phyloP scores from a whole-genome alignment of 2,888 invertebrate genomes.

The Tenthredo livida region DNA sequence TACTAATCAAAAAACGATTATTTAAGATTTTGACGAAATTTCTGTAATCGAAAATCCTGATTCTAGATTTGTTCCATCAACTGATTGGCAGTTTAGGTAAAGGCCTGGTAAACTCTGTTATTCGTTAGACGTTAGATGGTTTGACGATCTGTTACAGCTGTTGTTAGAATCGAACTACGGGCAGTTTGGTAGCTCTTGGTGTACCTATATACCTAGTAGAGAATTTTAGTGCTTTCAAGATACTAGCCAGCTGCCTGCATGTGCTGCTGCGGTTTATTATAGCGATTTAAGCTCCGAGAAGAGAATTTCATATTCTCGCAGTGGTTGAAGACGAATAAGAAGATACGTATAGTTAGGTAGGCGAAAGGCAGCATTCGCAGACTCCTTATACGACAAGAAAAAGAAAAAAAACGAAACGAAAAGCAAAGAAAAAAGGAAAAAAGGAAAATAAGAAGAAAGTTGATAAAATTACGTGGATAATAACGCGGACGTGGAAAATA shows the following conservation, averaged over 20 bases:
- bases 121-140: not conserved
- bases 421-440: not conserved
- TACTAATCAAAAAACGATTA: too few species aligned
- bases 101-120: not conserved
- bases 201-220: not conserved
- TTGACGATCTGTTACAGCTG: slow-evolving; percentile 35
- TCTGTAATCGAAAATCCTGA: not conserved
- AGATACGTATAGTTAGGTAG: too few species aligned
- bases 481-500: not conserved
- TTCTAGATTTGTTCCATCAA: not conserved
- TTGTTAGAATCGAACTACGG: slow-evolving; percentile 8
- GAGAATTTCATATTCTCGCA: slow-evolving; percentile 31
- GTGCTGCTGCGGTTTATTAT: slow-evolving; percentile 34
- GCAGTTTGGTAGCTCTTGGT: not conserved
- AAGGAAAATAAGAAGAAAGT: not conserved
- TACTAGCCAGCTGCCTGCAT: slow-evolving; percentile 29
- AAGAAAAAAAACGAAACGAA: not conserved
- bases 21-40: not conserved
- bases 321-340: not conserved
- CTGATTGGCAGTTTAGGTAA: slow-evolving; percentile 12
- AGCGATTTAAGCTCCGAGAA: not conserved
- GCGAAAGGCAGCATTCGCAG: not conserved
- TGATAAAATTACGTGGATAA: not conserved
- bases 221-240: slow-evolving; percentile 23
- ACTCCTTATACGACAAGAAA: not conserved